These are phyloP conservation scores for Metridium senile DNA, from an alignment of 92 coral and sea anemone species.

Conservation along the genomic window DNA sequence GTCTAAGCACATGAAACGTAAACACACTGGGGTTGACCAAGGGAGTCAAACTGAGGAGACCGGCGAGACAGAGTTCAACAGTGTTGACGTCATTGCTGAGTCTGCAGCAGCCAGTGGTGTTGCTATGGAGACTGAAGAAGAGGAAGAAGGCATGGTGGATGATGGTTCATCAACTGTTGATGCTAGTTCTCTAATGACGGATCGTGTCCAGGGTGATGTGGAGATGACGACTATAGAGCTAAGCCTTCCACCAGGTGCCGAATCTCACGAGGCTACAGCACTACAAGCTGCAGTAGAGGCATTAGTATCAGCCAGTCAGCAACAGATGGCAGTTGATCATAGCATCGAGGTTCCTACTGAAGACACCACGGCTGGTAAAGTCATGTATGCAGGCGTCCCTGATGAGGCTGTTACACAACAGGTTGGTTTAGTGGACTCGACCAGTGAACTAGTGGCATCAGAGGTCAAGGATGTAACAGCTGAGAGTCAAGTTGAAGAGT, in stretches of 20 bases:
- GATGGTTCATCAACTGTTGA: constrained; percentile 80
- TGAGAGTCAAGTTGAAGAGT: constrained; percentile 45
- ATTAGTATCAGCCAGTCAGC: constrained; percentile 90
- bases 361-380: constrained; percentile 64
- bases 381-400: constrained; percentile 71
- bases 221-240: constrained; percentile 94
- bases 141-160: constrained; percentile 45
- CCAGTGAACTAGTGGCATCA: constrained; percentile 14
- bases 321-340: constrained; percentile 72
- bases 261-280: constrained; percentile 81
- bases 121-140: constrained; percentile 81
- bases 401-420: constrained; percentile 54
- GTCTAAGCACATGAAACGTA: constrained; percentile 98
- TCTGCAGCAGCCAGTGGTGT: constrained; percentile 94
- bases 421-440: constrained; percentile 31
- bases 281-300: constrained; percentile 94
- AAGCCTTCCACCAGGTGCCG: constrained; percentile 63
- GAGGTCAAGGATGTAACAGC: constrained; percentile 24
- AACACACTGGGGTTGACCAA: constrained; percentile 92
- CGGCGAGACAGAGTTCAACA: constrained; percentile 80
- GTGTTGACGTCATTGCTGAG: constrained; percentile 94
- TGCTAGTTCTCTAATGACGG: constrained; percentile 71
- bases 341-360: constrained; percentile 66
- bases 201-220: constrained; percentile 74
- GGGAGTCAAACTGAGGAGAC: constrained; percentile 94